phyloP scores from a whole-genome alignment of 92 coral and sea anemone species.

The Siderastrea siderea region DNA sequence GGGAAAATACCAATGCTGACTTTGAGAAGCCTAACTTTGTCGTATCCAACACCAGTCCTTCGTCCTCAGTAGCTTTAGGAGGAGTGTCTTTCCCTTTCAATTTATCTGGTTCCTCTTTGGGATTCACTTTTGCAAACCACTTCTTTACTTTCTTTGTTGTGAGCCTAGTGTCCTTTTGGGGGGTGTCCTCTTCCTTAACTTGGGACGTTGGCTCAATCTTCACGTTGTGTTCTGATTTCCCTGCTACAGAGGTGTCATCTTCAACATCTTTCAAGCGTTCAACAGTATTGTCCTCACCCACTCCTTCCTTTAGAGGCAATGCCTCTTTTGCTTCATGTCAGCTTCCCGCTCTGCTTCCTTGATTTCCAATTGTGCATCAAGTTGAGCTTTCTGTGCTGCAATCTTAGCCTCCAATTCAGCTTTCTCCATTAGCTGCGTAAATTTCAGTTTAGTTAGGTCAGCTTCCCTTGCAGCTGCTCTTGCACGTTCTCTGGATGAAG shows the following conservation, averaged over 20 bases:
- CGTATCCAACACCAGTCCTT: no score
- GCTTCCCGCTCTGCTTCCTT: background rate
- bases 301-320: background rate
- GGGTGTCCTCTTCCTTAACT: no score
- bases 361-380: background rate
- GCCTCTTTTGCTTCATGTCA: background rate
- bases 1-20: background rate
- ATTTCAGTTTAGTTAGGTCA: conserved; percentile 12
- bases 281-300: background rate
- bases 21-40: no score
- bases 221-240: no score
- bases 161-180: no score
- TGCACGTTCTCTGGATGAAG: background rate
- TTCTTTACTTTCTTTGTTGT: no score
- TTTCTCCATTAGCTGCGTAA: conserved; percentile 13
- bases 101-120: no score
- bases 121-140: no score
- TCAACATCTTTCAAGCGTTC: background rate
- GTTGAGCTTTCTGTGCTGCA: no score
- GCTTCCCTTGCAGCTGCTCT: conserved; percentile 25
- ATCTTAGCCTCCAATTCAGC: background rate
- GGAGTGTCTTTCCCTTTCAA: no score
- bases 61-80: no score
- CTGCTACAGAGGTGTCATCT: background rate
- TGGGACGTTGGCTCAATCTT: no score